Evolutionary conservation across 2,888 invertebrate species (phyloP).

Genomic region (Drosophila tanythrix): DNA sequence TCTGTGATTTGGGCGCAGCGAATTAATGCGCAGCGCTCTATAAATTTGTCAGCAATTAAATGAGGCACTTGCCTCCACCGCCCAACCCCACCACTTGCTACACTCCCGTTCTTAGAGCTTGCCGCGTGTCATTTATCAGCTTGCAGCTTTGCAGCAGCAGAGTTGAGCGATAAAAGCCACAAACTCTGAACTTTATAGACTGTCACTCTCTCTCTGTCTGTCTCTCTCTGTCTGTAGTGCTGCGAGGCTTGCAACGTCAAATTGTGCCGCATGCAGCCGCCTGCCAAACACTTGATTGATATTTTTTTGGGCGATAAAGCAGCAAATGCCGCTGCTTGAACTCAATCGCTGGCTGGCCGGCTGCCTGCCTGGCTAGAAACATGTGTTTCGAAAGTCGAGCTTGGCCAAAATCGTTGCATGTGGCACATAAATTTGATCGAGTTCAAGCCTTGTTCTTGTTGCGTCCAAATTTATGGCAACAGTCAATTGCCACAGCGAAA

Average conservation of each 20-base stretch:
- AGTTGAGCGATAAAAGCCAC: slow-evolving; percentile 54
- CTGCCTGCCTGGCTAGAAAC: slow-evolving; percentile 4
- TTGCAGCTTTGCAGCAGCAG: not conserved
- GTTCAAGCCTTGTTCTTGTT: slow-evolving; percentile 68
- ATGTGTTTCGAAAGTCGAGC: slow-evolving; percentile 50
- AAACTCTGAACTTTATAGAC: slow-evolving; percentile 80
- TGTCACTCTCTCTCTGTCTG: slow-evolving; percentile 26
- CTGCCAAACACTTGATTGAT: slow-evolving; percentile 68
- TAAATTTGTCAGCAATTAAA: slow-evolving; percentile 83
- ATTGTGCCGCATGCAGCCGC: slow-evolving; percentile 21
- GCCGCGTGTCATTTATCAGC: slow-evolving; percentile 59
- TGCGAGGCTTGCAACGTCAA: slow-evolving; percentile 8
- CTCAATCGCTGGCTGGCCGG: slow-evolving; percentile 1
- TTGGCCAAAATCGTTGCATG: slow-evolving; percentile 69
- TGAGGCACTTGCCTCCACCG: slow-evolving; percentile 51
- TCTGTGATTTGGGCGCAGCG: slow-evolving; percentile 82
- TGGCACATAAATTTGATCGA: slow-evolving; percentile 78
- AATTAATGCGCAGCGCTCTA: slow-evolving; percentile 82
- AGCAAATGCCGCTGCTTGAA: slow-evolving; percentile 61
- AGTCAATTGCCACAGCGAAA: slow-evolving; percentile 45
- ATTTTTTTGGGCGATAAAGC: slow-evolving; percentile 72
- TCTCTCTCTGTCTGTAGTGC: not conserved
- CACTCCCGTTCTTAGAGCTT: not conserved
- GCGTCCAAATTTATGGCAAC: slow-evolving; percentile 70
- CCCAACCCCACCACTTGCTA: not conserved